Evolutionary conservation across 2,888 invertebrate species (phyloP), one percentile per base, ranked within the genome.

Genomic region (Boloria selene): DNA sequence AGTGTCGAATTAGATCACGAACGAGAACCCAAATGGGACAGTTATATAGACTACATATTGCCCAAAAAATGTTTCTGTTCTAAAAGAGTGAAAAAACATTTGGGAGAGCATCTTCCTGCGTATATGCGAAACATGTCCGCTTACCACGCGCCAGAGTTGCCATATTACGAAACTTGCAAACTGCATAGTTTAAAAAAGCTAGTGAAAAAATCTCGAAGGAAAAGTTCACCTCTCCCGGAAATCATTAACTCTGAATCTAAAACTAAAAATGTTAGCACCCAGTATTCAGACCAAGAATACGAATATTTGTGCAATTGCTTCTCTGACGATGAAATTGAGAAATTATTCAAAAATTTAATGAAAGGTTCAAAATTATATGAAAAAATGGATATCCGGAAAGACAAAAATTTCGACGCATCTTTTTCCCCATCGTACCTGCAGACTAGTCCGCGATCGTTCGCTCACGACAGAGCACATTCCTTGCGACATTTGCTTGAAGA

Each of bases 1-100:
- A 66, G 66, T 56, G 64, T 68, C 0, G 83, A 86, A 70, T 69
- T 87, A 17, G 59, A 71, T 10, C 84, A 87, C 61, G 77, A 80
- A 70, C 81, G 86, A 17, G 86, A 88, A 72, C 88, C 90, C 3
- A 89, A 88, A 75, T 83, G 81, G 79, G 81, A 85, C 6, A 85
- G 83, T 55, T 90, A 85, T 70, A 71, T 87, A 38, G 69, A 82
- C 53, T 87, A 80, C 56, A 70, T 85, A 2, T 67, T 77, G 51
- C 80, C 88, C 0, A 79, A 71, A 50, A 79, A 70, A 59, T 90
- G 88, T 60, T 70, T 71, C 51, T 90, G 90, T 72, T 72, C 76
- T 3, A 85, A 83, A 74, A 75, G 61, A 54, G 83, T 82, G 3
- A 88, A 88, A 71, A 87, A 88, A 71, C 79, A 85, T 74, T 78